Base-by-base conservation (phyloP, 2,113 vertebrate genomes). In the Paraplagusia blochii region DNA sequence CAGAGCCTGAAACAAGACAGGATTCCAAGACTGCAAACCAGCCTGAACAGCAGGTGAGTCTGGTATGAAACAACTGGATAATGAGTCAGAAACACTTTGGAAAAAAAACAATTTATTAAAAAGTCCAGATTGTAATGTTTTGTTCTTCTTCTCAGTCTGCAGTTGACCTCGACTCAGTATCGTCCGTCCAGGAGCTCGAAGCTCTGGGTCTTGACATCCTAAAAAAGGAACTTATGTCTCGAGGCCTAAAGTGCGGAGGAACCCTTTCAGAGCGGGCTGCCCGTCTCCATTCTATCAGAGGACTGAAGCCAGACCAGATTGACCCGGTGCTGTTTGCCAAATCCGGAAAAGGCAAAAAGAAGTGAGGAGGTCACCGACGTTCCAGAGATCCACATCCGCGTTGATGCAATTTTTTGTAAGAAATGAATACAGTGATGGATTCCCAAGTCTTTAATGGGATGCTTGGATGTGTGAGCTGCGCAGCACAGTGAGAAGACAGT, bases 201-300 rank as follows among this genome's bases (percentile, higher is more conserved):
- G 51, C 54, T 5, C 77, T 95, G 80, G 95, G 97, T 51, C 83
- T 97, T 76, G 94, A 95, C 5, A 85, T 71, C 39, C 91, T 99
- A 72, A 99, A 99, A 79, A 63, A 62, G 50, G 91, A 91, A 7
- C 82, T 99, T 39, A 79, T 78, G 85, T 66, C 72, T 8, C 80
- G 91, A 1, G 95, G 95, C 14, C 66, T 99, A 70, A 99, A 98
- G 72, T 98, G 97, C 0, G 97, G 97, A 9, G 97, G 96, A 1
- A 94, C 94, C 0, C 82, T 98, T 19, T 84, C 86, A 15, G 93
- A 99, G 72, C 92, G 95, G 0, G 95, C 96, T 0, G 72, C 86
- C 0, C 87, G 97, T 0, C 95, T 99, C 22, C 95, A 93, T 74
- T 90, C 94, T 0, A 71, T 94, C 74, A 82, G 86, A 69, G 94